Evolutionary conservation across 1,140 invertebrate genomes (phyloP).

Genomic region (Proctacanthus coquilletti): DNA sequence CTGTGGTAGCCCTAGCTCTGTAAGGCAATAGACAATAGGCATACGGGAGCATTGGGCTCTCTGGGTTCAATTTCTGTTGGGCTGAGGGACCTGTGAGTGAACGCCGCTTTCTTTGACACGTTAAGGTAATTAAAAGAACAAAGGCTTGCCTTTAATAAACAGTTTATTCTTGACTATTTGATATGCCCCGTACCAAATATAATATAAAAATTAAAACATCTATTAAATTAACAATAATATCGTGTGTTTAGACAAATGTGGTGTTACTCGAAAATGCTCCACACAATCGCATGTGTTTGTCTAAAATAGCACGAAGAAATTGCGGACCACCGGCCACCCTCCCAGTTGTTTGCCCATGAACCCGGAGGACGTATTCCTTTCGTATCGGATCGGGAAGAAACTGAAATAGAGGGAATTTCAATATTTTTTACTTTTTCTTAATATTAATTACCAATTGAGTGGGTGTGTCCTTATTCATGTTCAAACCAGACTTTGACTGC

Average conservation of each 20-base stretch:
- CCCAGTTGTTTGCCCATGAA: constrained; percentile 13
- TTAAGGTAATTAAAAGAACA: no score
- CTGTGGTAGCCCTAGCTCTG: no score
- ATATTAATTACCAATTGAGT: not conserved
- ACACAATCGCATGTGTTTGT: constrained; percentile 22
- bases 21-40: no score
- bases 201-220: no score
- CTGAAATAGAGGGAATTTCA: constrained; percentile 2
- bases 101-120: no score
- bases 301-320: constrained; percentile 24
- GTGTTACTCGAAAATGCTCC: constrained; percentile 28
- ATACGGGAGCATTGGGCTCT: no score
- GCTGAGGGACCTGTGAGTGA: no score
- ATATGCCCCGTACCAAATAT: no score
- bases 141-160: no score
- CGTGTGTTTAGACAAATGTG: constrained; percentile 18
- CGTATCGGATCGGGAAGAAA: constrained; percentile 12
- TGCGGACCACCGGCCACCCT: constrained; percentile 18
- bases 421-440: not conserved
- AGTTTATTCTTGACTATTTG: no score
- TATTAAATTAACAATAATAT: no score
- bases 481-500: constrained; percentile 1
- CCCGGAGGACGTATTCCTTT: constrained; percentile 24
- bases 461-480: constrained; percentile 1
- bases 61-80: no score